Conservation (phyloP, 2,113 vertebrate genomes). For the Melanocharis versteri region DNA sequence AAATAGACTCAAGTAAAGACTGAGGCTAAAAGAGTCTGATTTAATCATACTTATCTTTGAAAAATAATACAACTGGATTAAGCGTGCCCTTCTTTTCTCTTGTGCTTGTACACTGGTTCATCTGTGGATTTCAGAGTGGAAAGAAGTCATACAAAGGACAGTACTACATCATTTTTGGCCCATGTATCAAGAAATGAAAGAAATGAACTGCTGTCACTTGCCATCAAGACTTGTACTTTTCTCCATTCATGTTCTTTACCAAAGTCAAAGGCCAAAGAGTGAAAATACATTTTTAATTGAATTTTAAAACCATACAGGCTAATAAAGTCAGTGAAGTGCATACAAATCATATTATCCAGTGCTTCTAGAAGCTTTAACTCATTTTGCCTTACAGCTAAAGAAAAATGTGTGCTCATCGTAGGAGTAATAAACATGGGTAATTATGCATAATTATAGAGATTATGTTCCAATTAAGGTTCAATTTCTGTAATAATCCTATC, state of each 20-base stretch:
- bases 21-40: background rate
- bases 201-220: background rate
- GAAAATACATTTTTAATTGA: constrained; percentile 53
- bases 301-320: constrained; percentile 56
- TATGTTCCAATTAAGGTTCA: constrained; percentile 71
- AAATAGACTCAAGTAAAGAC: background rate
- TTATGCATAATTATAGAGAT: constrained; percentile 75
- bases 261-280: constrained; percentile 46
- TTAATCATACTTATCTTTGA: background rate
- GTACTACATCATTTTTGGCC: background rate
- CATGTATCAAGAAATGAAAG: background rate
- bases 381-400: constrained; percentile 53
- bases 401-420: constrained; percentile 57
- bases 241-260: background rate
- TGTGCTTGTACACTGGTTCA: background rate
- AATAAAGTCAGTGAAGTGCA: constrained; percentile 67
- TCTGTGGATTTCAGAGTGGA: background rate
- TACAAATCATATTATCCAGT: constrained; percentile 60
- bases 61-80: background rate
- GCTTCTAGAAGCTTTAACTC: constrained; percentile 60
- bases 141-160: background rate
- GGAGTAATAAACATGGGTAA: constrained; percentile 71
- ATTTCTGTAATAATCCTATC: constrained; percentile 65
- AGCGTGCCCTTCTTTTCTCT: background rate
- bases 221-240: background rate